Base-by-base conservation (phyloP, 1,140 invertebrate genomes). In the Drosophila bocki region DNA sequence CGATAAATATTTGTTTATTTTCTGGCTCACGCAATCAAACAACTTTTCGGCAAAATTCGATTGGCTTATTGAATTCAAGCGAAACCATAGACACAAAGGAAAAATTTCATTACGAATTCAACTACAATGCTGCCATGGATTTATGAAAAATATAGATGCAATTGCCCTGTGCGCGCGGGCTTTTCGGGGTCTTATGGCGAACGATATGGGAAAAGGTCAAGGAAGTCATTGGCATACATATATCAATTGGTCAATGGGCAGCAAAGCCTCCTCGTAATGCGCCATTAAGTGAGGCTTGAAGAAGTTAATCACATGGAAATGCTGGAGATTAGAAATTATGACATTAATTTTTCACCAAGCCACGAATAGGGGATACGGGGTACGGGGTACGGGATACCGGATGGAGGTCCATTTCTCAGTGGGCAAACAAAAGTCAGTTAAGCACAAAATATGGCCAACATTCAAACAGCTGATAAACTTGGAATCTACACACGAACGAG, bases 221-320 rank as follows among this genome's bases (percentile, higher is more conserved):
- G 74, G 39, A 45, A 78, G 70, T 53, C 75, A 61, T 60, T 47
- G 75, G n/a, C 62, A 44, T 48, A 85, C 60, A 85, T 78, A 70
- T 84, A 62, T 72, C 65, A 68, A 64, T 80, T 80, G 78, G 78
- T 62, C 79, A 82, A 75, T 64, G 79, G 79, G 57, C 69, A 72
- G 54, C 37, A 72, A 72, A 72, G 45, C 60, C 32, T 22, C 47
- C 51, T 60, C 58, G 74, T 79, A 90, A 85, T 76, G 63, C 58
- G 75, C 81, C 64, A 90, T 90, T 90, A 90, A 71, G 71, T 72
- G 82, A 85, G 54, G 78, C 78, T 75, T 70, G 56, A 75, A 78
- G 78, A 90, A 84, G 81, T 85, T 90, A 90, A 90, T 90, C 85
- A 80, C 75, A 90, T 85, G 86, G 85, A 90, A 90, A 90, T 90